These are phyloP conservation scores for Lutraria rhynchaena DNA, from an alignment of 1,140 invertebrate species.

Conservation along the genomic window DNA sequence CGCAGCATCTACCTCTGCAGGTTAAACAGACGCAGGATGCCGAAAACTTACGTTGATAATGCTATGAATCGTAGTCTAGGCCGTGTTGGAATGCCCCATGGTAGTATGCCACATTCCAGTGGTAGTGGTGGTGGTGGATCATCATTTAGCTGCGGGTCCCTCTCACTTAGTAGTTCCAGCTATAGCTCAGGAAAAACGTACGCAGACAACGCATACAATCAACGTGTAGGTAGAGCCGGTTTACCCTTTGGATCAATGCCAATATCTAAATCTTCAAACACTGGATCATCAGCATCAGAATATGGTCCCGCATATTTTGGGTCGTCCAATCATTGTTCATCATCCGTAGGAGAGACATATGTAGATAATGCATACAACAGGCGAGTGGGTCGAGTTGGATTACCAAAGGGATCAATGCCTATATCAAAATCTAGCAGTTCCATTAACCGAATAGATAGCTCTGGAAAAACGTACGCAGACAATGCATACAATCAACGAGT, in stretches of 20 bases:
- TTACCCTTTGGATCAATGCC: constrained; percentile 21
- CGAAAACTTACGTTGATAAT: constrained; percentile 59
- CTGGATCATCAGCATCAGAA: too few relatives aligned
- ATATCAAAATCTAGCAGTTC: too few relatives aligned
- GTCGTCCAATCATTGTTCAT: too few relatives aligned
- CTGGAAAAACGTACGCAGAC: constrained; percentile 54
- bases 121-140: neutral
- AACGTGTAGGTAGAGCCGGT: constrained; percentile 56
- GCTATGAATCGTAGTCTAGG: constrained; percentile 44
- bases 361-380: constrained; percentile 17
- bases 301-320: too few relatives aligned
- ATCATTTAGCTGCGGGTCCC: too few relatives aligned
- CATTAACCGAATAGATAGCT: too few relatives aligned
- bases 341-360: neutral
- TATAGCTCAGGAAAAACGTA: neutral
- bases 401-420: constrained; percentile 14
- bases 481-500: constrained; percentile 57
- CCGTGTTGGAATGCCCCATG: constrained; percentile 42
- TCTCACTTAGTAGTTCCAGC: neutral
- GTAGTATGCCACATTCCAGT: constrained; percentile 44
- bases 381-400: constrained; percentile 14
- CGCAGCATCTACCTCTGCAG: too few relatives aligned
- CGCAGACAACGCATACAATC: constrained; percentile 50
- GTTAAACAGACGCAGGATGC: too few relatives aligned
- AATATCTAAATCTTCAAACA: constrained; percentile 3